These are phyloP conservation scores for Charina bottae DNA, from an alignment of 2,113 vertebrate species.

Conservation along the genomic window DNA sequence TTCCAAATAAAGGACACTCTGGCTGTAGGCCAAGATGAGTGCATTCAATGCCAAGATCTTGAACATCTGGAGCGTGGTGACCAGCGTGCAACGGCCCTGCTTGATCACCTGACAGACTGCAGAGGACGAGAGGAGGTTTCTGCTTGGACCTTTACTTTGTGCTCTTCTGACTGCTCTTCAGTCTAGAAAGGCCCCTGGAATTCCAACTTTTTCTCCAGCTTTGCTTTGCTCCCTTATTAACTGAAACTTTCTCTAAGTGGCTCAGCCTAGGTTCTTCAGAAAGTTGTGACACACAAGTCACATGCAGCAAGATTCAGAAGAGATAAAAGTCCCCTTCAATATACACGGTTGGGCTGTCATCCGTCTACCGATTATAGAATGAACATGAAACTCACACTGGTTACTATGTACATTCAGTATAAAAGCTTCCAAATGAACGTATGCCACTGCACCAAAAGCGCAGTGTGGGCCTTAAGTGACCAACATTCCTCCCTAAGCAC, in stretches of 20 bases:
- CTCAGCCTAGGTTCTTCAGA: not conserved
- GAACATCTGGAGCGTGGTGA: conserved; percentile 97
- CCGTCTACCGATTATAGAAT: not conserved
- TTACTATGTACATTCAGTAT: not conserved
- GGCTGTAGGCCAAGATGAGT: conserved; percentile 94
- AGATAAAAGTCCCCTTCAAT: not conserved
- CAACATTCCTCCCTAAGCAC: not conserved
- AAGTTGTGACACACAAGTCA: not conserved
- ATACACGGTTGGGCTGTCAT: not conserved
- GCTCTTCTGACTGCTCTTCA: not conserved
- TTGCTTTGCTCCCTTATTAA: not conserved
- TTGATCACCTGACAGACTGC: conserved; percentile 97
- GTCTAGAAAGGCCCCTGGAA: not conserved
- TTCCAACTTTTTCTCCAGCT: not conserved
- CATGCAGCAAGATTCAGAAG: not conserved
- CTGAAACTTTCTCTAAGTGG: not conserved
- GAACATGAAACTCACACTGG: not conserved
- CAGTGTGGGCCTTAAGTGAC: not conserved
- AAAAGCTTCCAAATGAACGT: not conserved
- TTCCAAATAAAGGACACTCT: conserved; percentile 95
- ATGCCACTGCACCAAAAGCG: not conserved
- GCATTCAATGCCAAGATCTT: conserved; percentile 96
- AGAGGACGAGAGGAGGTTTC: not conserved
- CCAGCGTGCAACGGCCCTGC: conserved; percentile 94
- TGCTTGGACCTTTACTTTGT: not conserved